phyloP scores from a whole-genome alignment of 2,113 vertebrate genomes.

The Lipophrys pholis region DNA sequence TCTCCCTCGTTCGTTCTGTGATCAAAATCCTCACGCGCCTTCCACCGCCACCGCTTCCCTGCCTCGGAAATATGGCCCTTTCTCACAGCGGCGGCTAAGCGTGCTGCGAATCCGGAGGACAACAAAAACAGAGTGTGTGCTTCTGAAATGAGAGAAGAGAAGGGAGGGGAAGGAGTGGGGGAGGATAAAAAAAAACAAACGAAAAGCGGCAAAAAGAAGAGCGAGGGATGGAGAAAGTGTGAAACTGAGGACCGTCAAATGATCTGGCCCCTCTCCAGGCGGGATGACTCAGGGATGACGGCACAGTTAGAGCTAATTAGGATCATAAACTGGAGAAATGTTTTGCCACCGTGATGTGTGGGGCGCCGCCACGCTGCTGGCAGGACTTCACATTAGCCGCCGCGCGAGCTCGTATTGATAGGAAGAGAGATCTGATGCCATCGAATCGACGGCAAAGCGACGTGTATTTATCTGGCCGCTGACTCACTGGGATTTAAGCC shows the following conservation, averaged over 20 bases:
- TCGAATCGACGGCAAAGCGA: slow-evolving; percentile 14
- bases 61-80: too few species aligned
- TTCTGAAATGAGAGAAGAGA: slow-evolving; percentile 8
- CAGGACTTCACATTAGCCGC: slow-evolving; percentile 55
- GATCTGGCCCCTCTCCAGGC: slow-evolving; percentile 77
- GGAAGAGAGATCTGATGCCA: background rate
- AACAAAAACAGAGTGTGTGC: slow-evolving; percentile 43
- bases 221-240: slow-evolving; percentile 37
- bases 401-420: slow-evolving; percentile 23
- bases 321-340: slow-evolving; percentile 79
- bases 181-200: slow-evolving; percentile 2
- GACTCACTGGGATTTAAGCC: background rate
- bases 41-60: too few species aligned
- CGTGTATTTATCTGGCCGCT: background rate
- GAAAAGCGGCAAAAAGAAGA: slow-evolving; percentile 20
- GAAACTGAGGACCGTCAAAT: slow-evolving; percentile 67
- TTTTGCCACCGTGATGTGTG: slow-evolving; percentile 70
- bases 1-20: too few species aligned
- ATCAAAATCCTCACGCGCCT: too few species aligned
- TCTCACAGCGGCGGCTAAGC: slow-evolving; percentile 50
- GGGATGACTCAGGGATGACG: slow-evolving; percentile 78
- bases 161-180: background rate
- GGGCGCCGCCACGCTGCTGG: slow-evolving; percentile 47
- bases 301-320: slow-evolving; percentile 80
- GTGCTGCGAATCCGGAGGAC: slow-evolving; percentile 49